Conservation (phyloP, 2,113 vertebrate species). For the Thinocorus orbignyianus region DNA sequence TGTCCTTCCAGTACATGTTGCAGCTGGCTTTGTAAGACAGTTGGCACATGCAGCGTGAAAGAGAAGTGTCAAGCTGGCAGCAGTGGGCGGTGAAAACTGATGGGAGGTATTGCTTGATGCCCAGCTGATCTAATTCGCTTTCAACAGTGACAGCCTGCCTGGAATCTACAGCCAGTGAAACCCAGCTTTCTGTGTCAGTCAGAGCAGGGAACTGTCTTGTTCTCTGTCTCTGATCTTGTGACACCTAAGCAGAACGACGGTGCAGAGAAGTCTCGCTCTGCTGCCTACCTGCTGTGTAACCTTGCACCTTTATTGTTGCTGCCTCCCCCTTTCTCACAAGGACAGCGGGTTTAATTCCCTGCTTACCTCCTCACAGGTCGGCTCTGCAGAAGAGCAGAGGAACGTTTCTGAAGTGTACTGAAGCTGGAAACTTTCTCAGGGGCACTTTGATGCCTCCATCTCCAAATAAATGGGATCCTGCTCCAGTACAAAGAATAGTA, state of each 20-base stretch:
- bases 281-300: not conserved
- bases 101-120: conserved; percentile 48
- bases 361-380: not conserved
- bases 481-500: not conserved
- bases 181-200: not conserved
- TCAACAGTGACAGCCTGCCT: conserved; percentile 35
- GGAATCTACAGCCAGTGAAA: conserved; percentile 11
- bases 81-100: conserved; percentile 35
- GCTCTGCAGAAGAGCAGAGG: not conserved
- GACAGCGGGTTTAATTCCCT: not conserved
- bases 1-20: conserved; percentile 6
- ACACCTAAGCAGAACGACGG: not conserved
- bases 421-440: not conserved
- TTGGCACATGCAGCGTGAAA: conserved; percentile 37
- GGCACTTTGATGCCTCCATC: not conserved
- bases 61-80: conserved; percentile 47
- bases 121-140: conserved; percentile 51
- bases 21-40: not conserved
- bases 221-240: not conserved
- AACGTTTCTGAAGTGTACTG: not conserved
- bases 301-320: not conserved
- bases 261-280: not conserved
- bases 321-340: not conserved
- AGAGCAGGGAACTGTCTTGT: conserved; percentile 1
- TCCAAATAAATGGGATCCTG: not conserved